Evolutionary conservation across 2,113 vertebrate genomes (phyloP), one percentile per base, ranked within the genome.

Genomic region (Malurus cyaneus): DNA sequence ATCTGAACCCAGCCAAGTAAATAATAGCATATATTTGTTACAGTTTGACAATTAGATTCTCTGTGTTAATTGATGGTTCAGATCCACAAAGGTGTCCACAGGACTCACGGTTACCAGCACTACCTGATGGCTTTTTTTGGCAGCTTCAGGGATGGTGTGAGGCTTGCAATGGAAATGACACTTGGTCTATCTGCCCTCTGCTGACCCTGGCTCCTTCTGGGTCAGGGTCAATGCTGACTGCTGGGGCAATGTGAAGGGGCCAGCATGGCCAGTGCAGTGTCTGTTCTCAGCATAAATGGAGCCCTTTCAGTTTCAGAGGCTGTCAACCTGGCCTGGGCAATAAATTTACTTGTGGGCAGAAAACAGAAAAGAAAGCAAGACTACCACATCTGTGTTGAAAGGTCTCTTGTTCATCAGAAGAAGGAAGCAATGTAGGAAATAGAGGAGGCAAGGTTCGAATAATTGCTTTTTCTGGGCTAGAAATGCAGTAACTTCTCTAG

Each of bases 381-480:
- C 71, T 93, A 42, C 78, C 32, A 72, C 76, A 69, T 93, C 69
- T 93, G 62, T 95, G 94, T 93, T 91, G 86, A 95, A 96, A 95
- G 74, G 61, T 92, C 81, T 93, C 66, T 96, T 96, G 93, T 93
- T 96, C 87, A 67, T 82, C 74, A 94, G 93, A 95, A 95, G 85
- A 87, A 93, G 73, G 77, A 91, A 92, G 59, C 83, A 93, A 91
- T 94, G 67, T 87, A 85, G 92, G 88, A 93, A 95, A 93, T 72
- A 84, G 62, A 93, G 47, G 57, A 88, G 69, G 86, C 88, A 91
- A 92, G 59, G 84, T 74, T 80, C 80, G 70, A 94, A 86, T 89
- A 96, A 95, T 93, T 95, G 56, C 11, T 49, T 94, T 93, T 96
- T 85, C 77, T 85, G 65, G 52, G 80, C 72, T 94, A 81, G 74